Evolutionary conservation across 2,797 vertebrate species (phyloP).

Genomic region (Microctenopoma lineatum): DNA sequence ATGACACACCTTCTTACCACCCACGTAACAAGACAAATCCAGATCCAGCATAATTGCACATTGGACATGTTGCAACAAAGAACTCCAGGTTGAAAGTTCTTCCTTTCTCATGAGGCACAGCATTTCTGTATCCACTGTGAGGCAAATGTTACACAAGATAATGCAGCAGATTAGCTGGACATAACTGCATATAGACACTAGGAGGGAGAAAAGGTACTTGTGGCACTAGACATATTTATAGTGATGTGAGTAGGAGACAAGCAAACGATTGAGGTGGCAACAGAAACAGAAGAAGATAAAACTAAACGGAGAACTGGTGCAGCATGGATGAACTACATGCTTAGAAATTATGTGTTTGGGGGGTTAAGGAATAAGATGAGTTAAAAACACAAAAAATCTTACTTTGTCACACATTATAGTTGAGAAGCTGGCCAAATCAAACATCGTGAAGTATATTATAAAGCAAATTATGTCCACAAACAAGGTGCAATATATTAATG

Average conservation of each 20-base stretch:
- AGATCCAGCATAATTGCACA: conserved; percentile 72
- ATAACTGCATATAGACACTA: conserved; percentile 22
- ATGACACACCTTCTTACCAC: conserved; percentile 74
- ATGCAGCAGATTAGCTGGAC: conserved; percentile 21
- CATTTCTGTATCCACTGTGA: conserved; percentile 44
- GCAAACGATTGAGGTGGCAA: background rate
- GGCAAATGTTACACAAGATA: conserved; percentile 38
- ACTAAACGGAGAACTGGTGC: conserved; percentile 7
- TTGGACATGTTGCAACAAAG: conserved; percentile 73
- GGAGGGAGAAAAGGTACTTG: conserved; percentile 7
- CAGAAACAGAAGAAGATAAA: conserved; percentile 10
- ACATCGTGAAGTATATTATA: no score
- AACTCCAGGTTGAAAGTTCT: conserved; percentile 46
- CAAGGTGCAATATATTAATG: no score
- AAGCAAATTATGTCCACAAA: no score
- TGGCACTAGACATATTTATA: conserved; percentile 20
- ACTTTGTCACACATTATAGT: no score
- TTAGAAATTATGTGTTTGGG: no score
- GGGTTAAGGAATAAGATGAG: no score
- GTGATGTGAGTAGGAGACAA: conserved; percentile 19
- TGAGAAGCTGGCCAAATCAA: no score
- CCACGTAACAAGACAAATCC: conserved; percentile 74
- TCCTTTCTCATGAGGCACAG: conserved; percentile 58
- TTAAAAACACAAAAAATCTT: no score
- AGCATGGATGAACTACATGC: background rate